Conservation (phyloP, 2,113 vertebrate species). For the Gallinago paraguaiae region DNA sequence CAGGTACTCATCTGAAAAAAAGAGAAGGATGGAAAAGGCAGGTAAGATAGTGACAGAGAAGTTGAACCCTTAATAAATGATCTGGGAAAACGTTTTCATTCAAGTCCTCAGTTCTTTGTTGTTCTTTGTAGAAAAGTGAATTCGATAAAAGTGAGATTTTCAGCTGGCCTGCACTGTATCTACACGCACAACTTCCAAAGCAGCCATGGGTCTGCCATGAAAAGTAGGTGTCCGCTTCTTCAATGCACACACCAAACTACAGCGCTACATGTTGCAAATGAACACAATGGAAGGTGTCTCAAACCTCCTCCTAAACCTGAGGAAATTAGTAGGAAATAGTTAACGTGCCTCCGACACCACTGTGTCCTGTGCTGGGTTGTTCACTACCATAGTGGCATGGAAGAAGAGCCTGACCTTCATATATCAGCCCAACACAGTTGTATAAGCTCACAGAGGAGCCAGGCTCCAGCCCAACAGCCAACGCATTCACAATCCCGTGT, state of each 20-base stretch:
- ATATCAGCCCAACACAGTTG: neutral
- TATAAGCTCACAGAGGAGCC: neutral
- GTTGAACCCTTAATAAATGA: neutral
- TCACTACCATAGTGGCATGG: neutral
- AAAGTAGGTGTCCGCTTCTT: neutral
- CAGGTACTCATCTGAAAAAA: neutral
- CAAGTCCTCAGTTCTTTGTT: neutral
- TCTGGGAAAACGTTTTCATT: neutral
- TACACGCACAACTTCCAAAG: neutral
- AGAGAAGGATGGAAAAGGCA: neutral
- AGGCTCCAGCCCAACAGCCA: neutral
- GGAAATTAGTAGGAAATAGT: neutral
- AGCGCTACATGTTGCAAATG: fast-evolving
- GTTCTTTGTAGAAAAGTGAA: neutral
- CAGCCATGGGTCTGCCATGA: neutral
- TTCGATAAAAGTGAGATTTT: neutral
- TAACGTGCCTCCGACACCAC: neutral
- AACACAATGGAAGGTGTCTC: neutral
- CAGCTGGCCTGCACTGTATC: neutral
- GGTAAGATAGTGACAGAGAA: neutral
- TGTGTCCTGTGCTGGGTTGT: neutral
- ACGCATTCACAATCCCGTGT: neutral
- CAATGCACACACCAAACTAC: neutral
- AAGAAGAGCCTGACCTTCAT: neutral
- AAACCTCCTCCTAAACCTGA: neutral